A percentile compares a stretch with the other conserved stretches of the same genome.
phyloP scores from a whole-genome alignment of 92 coral and sea anemone species.

The Bergia sp. region DNA sequence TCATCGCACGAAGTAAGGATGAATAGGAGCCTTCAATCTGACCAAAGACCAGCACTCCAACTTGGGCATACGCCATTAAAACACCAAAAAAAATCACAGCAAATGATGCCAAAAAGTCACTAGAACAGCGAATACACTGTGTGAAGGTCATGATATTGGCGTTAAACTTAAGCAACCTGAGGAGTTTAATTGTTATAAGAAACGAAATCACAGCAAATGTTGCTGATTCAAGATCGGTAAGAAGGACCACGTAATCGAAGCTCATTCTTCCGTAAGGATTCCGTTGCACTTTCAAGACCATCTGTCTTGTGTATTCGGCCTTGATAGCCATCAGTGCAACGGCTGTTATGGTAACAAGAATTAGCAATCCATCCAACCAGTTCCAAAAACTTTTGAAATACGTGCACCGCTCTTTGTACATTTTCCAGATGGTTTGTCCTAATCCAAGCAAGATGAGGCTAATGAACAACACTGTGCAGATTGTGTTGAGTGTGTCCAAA shows the following conservation, averaged over 20 bases:
- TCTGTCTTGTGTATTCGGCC: constrained; percentile 28
- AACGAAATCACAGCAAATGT: constrained; percentile 36
- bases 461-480: constrained; percentile 9
- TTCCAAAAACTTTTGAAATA: constrained; percentile 37
- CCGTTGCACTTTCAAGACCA: constrained; percentile 13
- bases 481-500: constrained; percentile 17
- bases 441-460: background rate
- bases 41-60: constrained; percentile 33
- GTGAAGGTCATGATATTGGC: constrained; percentile 31
- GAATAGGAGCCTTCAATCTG: constrained; percentile 13
- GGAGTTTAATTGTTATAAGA: constrained; percentile 18
- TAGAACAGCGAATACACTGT: constrained; percentile 9
- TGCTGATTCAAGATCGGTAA: constrained; percentile 23
- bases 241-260: constrained; percentile 31
- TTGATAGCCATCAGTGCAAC: constrained; percentile 4
- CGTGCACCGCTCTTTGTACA: constrained; percentile 1
- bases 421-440: background rate
- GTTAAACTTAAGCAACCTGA: constrained; percentile 25
- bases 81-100: constrained; percentile 11
- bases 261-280: constrained; percentile 41
- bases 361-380: constrained; percentile 25
- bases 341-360: background rate
- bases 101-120: constrained; percentile 6
- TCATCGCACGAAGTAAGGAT: constrained; percentile 7
- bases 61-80: constrained; percentile 38